These are phyloP conservation scores for Megaustenia siamemsis DNA, from an alignment of 2,888 invertebrate genomes.

Conservation along the genomic window DNA sequence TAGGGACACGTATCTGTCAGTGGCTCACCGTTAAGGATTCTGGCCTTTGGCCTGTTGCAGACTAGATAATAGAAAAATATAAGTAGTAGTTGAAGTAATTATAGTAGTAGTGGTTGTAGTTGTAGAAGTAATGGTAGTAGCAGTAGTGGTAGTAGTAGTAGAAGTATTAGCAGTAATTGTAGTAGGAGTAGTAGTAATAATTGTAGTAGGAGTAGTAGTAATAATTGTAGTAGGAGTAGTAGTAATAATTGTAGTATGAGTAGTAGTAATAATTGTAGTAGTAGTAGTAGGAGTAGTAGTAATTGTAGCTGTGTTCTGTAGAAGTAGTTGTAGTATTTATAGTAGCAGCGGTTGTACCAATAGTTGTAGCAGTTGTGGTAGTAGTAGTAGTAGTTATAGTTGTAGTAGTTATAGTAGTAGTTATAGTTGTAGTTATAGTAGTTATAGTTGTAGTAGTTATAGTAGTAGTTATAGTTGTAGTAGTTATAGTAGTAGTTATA, in stretches of 20 bases:
- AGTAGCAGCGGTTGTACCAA: conserved; percentile 7
- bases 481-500: conserved; percentile 6
- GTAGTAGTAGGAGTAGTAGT: conserved; percentile 30
- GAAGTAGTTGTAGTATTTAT: background rate
- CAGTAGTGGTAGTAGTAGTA: background rate
- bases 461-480: no score
- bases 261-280: conserved; percentile 20
- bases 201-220: conserved; percentile 36
- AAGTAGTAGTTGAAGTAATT: background rate
- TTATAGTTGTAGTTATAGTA: conserved; percentile 14
- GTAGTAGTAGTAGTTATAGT: conserved; percentile 38
- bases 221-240: conserved; percentile 18
- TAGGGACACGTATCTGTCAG: conserved; percentile 17
- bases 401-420: conserved; percentile 30
- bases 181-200: background rate
- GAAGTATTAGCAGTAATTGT: background rate
- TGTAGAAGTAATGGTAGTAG: background rate
- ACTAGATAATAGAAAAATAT: background rate
- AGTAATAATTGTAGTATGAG: conserved; percentile 4
- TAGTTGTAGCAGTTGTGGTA: conserved; percentile 30
- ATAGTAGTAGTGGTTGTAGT: background rate
- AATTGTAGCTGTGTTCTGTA: background rate
- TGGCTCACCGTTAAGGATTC: conserved; percentile 11
- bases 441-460: no score
- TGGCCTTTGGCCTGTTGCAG: background rate